These are phyloP conservation scores for Casuarius casuarius DNA, from an alignment of 2,113 vertebrate genomes.

Conservation along the genomic window DNA sequence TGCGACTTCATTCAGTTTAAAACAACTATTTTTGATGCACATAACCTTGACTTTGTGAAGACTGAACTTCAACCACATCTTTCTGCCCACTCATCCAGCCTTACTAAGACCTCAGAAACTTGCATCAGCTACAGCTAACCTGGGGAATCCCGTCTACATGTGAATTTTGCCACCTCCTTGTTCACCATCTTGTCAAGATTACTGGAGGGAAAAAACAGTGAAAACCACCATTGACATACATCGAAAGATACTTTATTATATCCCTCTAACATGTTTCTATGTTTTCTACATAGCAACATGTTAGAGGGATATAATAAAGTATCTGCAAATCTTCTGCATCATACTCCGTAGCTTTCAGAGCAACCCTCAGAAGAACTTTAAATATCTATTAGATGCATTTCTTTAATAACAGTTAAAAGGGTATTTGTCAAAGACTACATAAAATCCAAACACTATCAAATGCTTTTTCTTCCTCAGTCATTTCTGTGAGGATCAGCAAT, in stretches of 20 bases:
- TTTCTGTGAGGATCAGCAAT: neutral
- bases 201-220: neutral
- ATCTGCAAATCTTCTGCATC: neutral
- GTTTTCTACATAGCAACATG: too few relatives aligned
- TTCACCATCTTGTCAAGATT: neutral
- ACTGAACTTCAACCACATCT: neutral
- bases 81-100: neutral
- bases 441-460: neutral
- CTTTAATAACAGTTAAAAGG: neutral
- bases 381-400: neutral
- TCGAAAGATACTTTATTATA: accelerated
- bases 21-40: neutral
- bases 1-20: neutral
- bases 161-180: neutral
- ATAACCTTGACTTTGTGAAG: neutral
- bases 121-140: neutral
- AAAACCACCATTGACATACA: neutral
- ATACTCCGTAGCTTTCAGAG: neutral
- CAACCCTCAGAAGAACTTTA: neutral
- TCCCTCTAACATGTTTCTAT: neutral
- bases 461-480: neutral
- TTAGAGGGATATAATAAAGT: too few relatives aligned
- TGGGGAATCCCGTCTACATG: neutral
- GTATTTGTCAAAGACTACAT: neutral
- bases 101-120: neutral